Base-by-base conservation (phyloP, 2,888 invertebrate species). In the Gibbula magus region DNA sequence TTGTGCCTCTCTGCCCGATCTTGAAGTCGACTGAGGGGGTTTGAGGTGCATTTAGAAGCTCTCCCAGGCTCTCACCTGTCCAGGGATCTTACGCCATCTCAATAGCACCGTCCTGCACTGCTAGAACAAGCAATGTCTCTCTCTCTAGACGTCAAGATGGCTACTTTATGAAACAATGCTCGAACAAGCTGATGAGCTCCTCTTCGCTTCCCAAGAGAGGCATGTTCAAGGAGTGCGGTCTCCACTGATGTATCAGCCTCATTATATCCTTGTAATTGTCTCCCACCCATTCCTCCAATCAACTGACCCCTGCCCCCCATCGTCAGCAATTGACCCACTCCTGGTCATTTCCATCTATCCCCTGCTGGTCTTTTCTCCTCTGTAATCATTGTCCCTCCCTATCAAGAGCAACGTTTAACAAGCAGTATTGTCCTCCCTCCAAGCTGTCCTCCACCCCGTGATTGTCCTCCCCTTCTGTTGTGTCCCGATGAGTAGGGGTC, bases 31-130 rank as follows among this genome's bases (percentile, higher is more conserved):
- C 70, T 70, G 70, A 70, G 70, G 35, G 70, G 70, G 70, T 70
- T 70, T 70, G 70, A 70, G 70, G 39, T 70, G 70, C 70, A 35
- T 70, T 70, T 39, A n/a, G 70, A 75, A 75, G 51, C 75, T 75
- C 75, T 75, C 75, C 32, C 7, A 22, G 22, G 13, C 75, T 35
- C 52, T 52, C 75, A 51, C 52, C 75, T 75, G 75, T 29, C 75
- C 75, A 20, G 7, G 25, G 20, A 22, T 29, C 52, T 52, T 75
- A 75, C 75, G 75, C 51, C 75, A 75, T 32, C 52, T 75, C 29
- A 70, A 70, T 70, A 35, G 20, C 61, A 13, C 10, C 13, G 45
- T 45, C 45, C 45, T 7, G 45, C 45, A 5, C 10, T n/a, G 45
- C 8, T 10, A 8, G 10, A 10, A 45, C 4, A 4, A 45, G 45